Conservation (phyloP, 1,140 invertebrate genomes). For the Microplitis mediator region DNA sequence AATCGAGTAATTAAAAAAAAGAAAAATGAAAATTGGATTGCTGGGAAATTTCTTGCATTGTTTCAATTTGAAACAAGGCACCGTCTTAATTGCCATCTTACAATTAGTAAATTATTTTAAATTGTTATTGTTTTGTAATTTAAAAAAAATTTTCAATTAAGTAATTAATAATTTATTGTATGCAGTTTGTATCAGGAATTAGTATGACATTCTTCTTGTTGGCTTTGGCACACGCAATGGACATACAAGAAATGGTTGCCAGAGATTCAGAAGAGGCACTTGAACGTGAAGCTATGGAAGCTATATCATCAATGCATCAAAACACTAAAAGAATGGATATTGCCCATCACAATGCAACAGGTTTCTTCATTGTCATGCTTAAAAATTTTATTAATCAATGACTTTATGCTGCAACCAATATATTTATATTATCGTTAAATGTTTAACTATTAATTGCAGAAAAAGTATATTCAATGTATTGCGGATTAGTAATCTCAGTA, state of each 20-base stretch:
- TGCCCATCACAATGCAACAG: conserved; percentile 58
- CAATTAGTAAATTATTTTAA: conserved; percentile 54
- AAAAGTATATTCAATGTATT: conserved; percentile 59
- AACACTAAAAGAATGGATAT: conserved; percentile 60
- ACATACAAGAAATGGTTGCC: conserved; percentile 60
- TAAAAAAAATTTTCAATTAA: background rate
- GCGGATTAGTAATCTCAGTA: conserved; percentile 56
- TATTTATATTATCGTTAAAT: background rate
- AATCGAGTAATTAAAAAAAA: background rate
- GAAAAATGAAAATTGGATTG: conserved; percentile 49
- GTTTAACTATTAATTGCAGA: conserved; percentile 42
- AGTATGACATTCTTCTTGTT: conserved; percentile 58
- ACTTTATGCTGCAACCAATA: too few relatives aligned
- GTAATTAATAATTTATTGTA: background rate
- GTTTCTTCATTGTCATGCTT: conserved; percentile 31
- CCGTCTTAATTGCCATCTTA: conserved; percentile 60
- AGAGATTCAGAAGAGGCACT: conserved; percentile 59
- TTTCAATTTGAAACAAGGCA: conserved; percentile 61
- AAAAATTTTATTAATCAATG: background rate
- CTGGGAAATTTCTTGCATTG: conserved; percentile 56
- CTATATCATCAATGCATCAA: conserved; percentile 55
- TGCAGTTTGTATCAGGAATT: conserved; percentile 56
- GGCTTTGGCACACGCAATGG: conserved; percentile 56
- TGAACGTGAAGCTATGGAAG: conserved; percentile 55
- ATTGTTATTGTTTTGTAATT: conserved; percentile 7